Base-by-base conservation (phyloP, 2,888 invertebrate species). In the Drosophila siamana region DNA sequence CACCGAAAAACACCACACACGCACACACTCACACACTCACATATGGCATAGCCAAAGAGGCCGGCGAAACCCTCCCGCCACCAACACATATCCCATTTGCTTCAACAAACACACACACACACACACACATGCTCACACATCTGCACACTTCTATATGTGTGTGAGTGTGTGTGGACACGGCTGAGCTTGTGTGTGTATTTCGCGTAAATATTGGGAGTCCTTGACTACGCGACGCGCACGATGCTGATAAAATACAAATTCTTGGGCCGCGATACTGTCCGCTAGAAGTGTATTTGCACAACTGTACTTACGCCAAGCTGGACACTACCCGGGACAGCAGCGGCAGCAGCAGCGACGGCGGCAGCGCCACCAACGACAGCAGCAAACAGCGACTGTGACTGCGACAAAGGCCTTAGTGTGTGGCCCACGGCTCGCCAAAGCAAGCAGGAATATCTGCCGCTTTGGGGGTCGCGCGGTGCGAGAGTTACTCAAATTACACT, bases 191-290 rank as follows among this genome's bases (percentile, higher is more conserved):
- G 36, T 80, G 68, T 86, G 72, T 87, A 64, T 80, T 88, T 89
- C 87, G 89, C 89, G 90, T 78, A 87, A 81, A 86, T 80, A 87
- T 82, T 89, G 86, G 84, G 78, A 88, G 90, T 85, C 87, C 83
- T 87, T 89, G 86, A 87, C 88, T 87, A 86, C 87, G 86, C 86
- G 79, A 78, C 88, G 90, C 87, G 82, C 86, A 82, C 77, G 84
- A 85, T 81, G 89, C 90, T 88, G 80, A 83, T 82, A 86, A 87
- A 80, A 87, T 83, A 79, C 68, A 86, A 90, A 80, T 88, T 89
- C 81, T 86, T 89, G 63, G 79, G 80, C 83, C 86, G 87, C 87
- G 90, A 83, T 76, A 86, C 76, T 78, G 90, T 81, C 88, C 89
- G 78, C 87, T 86, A 89, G 67, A 74, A 79, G 73, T 77, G 68